Conservation (phyloP, 2,797 vertebrate genomes). For the Silurus lanzhouensis region DNA sequence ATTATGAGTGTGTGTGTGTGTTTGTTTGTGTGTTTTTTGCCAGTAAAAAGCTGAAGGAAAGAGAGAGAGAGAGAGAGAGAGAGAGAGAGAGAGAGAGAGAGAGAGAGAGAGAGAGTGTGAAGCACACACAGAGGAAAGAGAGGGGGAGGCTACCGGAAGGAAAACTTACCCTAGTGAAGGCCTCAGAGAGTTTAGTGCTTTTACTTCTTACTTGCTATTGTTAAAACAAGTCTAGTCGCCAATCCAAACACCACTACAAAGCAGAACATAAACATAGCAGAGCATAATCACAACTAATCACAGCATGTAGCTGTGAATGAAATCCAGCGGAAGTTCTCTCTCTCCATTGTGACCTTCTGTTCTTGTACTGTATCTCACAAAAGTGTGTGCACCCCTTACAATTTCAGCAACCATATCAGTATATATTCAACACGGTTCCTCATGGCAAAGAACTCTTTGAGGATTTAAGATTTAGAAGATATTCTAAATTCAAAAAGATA, state of each 20-base stretch:
- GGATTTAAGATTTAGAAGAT: too few species aligned
- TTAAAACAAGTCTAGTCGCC: conserved; percentile 13
- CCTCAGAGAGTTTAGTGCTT: conserved; percentile 34
- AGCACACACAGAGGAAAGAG: conserved; percentile 5
- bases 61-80: not conserved
- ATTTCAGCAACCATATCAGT: too few species aligned
- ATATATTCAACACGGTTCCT: too few species aligned
- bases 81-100: not conserved
- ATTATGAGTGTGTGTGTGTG: too few species aligned
- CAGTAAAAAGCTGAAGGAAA: not conserved
- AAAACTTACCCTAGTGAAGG: not conserved
- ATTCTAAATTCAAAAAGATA: too few species aligned
- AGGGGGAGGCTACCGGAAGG: not conserved
- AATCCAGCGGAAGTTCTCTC: not conserved
- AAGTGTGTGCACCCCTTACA: too few species aligned
- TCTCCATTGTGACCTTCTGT: not conserved
- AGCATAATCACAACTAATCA: not conserved
- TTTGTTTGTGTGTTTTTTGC: not conserved
- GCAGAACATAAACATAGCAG: not conserved
- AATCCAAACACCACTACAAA: not conserved
- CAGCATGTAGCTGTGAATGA: not conserved
- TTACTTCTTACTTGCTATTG: conserved; percentile 24
- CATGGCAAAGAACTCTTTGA: too few species aligned
- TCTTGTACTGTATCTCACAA: not conserved
- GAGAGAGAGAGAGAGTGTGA: not conserved